These are phyloP conservation scores for Siniperca chuatsi DNA, from an alignment of 2,113 vertebrate species.

Conservation along the genomic window DNA sequence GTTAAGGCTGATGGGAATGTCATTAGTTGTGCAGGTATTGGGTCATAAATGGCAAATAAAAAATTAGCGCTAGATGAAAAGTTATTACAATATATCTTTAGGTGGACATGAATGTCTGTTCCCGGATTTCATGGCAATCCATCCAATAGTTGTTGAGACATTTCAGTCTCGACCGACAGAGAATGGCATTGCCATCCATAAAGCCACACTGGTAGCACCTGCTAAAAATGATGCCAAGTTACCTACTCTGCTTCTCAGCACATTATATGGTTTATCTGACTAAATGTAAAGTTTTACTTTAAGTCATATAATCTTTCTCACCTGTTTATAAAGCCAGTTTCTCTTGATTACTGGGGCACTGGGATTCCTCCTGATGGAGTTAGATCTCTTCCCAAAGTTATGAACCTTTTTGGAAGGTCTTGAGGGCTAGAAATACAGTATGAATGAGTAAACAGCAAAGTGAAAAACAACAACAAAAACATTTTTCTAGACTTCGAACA, in stretches of 20 bases:
- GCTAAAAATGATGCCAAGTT: not conserved
- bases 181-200: not conserved
- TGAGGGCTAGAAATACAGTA: constrained; percentile 86
- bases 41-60: too few species aligned
- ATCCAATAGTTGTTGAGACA: not conserved
- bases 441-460: constrained; percentile 12
- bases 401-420: constrained; percentile 96
- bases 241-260: not conserved
- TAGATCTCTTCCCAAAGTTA: constrained; percentile 98
- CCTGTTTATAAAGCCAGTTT: constrained; percentile 99
- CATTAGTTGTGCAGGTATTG: too few species aligned
- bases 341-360: constrained; percentile 93
- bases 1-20: not conserved
- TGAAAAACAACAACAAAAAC: constrained; percentile 5
- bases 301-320: constrained; percentile 62
- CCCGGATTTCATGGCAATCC: not conserved
- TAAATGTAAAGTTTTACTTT: not conserved
- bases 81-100: too few species aligned
- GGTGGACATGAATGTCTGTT: not conserved
- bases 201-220: not conserved
- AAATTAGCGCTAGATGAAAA: not conserved
- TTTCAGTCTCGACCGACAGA: too few species aligned
- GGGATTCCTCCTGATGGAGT: constrained; percentile 96
- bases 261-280: not conserved
- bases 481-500: not conserved